Evolutionary conservation across 1,140 invertebrate species (phyloP), one percentile per base, ranked within the genome.

Genomic region (Andricus grossulariae): DNA sequence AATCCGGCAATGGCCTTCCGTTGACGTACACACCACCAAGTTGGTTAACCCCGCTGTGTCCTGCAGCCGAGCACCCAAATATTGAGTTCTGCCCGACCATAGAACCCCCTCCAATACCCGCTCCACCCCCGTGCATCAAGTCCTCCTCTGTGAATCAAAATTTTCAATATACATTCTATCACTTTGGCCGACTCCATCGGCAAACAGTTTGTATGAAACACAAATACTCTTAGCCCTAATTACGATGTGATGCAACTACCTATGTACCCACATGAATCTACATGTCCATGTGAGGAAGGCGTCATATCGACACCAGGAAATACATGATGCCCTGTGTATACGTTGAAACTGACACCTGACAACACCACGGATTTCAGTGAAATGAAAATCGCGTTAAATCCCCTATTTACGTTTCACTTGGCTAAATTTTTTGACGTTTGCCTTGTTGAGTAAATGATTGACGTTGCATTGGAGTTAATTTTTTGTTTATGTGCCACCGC

Each of bases 21-120:
- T 99, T 99, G 78, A 99, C 98, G 93, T 98, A 99, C 73, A 99
- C 98, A 54, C 98, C 98, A 75, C 98, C 98, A 80, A 99, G 94
- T 93, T 99, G 98, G 92, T 99, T 99, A 87, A 99, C 97, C 77
- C 98, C 98, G 90, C 97, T 98, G 93, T 98, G 97, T 81, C 97
- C 97, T 92, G 95, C 94, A 76, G 95, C 94, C 49, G 95, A 95
- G 88, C 95, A 95, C 74, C 95, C 95, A 91, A 95, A 95, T 80
- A 95, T 92, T 80, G 93, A 93, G 83, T 94, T 93, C 84, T 93
- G 93, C 74, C 92, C 91, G 82, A 93, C 91, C 87, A 90, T 91
- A 83, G 88, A 90, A 84, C 88, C 89, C 81, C 89, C 89, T 66
- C 88, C 89, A 74, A 91, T 85, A 82, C 89, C 89, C 75, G 82